Conservation (phyloP, 2,113 vertebrate species). For the Nothoprocta pentlandii region DNA sequence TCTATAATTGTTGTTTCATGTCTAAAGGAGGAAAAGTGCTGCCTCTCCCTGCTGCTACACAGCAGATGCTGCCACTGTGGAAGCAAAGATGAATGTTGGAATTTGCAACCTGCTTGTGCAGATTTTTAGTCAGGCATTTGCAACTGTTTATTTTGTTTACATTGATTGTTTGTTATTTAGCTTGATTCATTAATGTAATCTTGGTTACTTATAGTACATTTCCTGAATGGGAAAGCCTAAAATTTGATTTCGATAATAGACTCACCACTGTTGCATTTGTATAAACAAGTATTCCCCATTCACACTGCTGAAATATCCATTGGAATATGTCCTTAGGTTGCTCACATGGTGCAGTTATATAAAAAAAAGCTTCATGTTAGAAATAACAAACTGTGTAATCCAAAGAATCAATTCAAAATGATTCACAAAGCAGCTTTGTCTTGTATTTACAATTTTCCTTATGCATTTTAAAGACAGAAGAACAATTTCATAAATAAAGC, state of each 20-base stretch:
- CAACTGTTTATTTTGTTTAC: not conserved
- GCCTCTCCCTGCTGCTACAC: not conserved
- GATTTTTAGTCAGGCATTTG: not conserved
- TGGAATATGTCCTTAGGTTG: not conserved
- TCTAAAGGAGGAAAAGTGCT: not conserved
- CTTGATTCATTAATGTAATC: not conserved
- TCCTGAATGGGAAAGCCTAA: not conserved
- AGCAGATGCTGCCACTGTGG: not conserved
- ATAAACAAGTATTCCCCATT: not conserved
- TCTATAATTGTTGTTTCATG: not conserved
- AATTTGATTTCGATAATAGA: not conserved
- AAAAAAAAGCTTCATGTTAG: not conserved
- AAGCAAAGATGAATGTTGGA: not conserved
- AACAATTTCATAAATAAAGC: not conserved
- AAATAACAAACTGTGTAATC: not conserved
- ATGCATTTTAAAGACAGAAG: not conserved
- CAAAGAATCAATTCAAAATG: not conserved
- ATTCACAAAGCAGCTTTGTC: not conserved
- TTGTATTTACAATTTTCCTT: not conserved
- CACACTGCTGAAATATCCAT: not conserved
- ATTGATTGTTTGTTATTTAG: not conserved
- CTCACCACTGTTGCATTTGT: not conserved
- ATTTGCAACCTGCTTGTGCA: slow-evolving; percentile 3
- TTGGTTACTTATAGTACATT: not conserved
- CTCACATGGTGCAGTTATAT: not conserved